These are phyloP conservation scores for Stenoptilia bipunctidactyla DNA, from an alignment of 2,888 invertebrate genomes.

Conservation along the genomic window DNA sequence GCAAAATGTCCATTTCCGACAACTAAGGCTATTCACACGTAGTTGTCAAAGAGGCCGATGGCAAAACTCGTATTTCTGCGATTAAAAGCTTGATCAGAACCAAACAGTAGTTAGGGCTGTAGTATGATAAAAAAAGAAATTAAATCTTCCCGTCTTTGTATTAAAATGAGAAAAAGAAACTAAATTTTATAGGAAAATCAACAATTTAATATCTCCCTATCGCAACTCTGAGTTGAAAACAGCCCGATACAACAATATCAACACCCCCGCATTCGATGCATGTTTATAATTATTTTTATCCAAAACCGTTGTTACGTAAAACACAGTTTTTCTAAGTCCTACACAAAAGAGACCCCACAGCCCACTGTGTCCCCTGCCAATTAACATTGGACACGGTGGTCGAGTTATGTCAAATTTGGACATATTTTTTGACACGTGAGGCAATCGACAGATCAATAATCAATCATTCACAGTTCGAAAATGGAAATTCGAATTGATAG, in stretches of 20 bases:
- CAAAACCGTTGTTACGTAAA: constrained; percentile 44
- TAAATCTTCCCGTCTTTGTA: no score
- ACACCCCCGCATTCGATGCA: constrained; percentile 49
- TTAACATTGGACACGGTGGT: constrained; percentile 64
- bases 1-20: constrained; percentile 60
- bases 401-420: constrained; percentile 49
- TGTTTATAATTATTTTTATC: constrained; percentile 56
- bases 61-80: constrained; percentile 33
- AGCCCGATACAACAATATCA: constrained; percentile 15
- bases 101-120: no score
- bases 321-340: constrained; percentile 38
- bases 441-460: constrained; percentile 27
- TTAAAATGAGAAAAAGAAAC: no score
- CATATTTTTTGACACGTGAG: constrained; percentile 37
- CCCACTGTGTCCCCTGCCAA: constrained; percentile 54
- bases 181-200: no score
- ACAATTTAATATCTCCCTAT: no score
- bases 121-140: no score
- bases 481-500: constrained; percentile 1
- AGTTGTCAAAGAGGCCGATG: constrained; percentile 54
- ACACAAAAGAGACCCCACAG: constrained; percentile 30
- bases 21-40: constrained; percentile 42
- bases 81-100: no score
- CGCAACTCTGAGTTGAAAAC: constrained; percentile 7
- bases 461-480: constrained; percentile 22